Conservation (phyloP, 2,797 vertebrate species). For the Columba guinea region DNA sequence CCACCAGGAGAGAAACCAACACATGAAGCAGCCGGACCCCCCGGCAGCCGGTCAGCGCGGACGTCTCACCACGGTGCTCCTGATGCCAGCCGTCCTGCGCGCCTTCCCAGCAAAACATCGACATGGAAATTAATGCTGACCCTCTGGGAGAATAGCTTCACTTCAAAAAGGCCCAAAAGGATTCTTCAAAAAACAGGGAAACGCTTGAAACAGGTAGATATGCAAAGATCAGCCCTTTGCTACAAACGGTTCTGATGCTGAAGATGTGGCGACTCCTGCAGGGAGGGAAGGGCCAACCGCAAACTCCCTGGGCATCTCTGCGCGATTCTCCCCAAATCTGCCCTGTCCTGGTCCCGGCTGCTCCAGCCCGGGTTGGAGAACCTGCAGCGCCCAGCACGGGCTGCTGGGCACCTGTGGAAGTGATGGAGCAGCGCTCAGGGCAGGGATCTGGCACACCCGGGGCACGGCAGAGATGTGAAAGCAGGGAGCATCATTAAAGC, state of each 20-base stretch:
- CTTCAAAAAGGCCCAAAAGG: background rate
- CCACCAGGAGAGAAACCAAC: background rate
- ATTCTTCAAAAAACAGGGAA: no score
- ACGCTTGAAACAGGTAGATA: background rate
- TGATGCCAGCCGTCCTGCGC: background rate
- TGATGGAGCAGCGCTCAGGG: background rate
- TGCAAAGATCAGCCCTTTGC: background rate
- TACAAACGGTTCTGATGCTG: background rate
- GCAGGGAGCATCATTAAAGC: conserved; percentile 35
- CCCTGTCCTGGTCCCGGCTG: no score
- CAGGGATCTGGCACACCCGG: background rate
- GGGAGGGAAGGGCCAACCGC: background rate
- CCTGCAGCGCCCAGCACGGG: no score
- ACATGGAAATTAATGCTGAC: background rate
- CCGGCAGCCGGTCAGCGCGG: background rate
- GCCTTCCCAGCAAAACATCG: background rate
- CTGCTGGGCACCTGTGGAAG: background rate
- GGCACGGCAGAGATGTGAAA: background rate
- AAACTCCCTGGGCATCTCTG: background rate
- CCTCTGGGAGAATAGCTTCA: background rate
- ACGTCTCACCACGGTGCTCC: background rate
- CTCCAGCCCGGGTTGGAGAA: no score
- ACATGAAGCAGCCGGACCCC: background rate
- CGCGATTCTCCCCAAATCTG: background rate
- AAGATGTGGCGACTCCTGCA: rapidly evolving